phyloP scores from a whole-genome alignment of 2,888 invertebrate genomes.

The Cyrtodaria siliqua region DNA sequence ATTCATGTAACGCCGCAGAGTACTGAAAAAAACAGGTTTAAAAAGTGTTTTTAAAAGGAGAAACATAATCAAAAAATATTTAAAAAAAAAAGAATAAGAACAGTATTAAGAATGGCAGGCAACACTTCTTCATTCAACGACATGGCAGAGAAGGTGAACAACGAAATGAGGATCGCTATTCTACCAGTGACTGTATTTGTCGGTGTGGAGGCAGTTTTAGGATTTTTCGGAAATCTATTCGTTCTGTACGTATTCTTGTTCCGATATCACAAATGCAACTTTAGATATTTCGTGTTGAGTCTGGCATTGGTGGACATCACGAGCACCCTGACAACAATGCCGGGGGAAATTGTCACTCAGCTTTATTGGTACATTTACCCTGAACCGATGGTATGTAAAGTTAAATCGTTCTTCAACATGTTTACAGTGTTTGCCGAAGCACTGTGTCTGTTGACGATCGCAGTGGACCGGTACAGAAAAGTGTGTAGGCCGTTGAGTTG shows the following conservation, averaged over 20 bases:
- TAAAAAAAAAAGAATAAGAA: no score
- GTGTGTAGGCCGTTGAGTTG: conserved; percentile 70
- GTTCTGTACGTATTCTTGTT: conserved; percentile 52
- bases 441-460: conserved; percentile 68
- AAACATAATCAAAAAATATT: no score
- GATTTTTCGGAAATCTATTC: conserved; percentile 52
- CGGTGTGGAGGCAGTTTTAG: conserved; percentile 39
- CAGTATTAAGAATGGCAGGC: no score
- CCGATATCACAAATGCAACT: conserved; percentile 50
- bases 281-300: conserved; percentile 56
- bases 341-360: conserved; percentile 54
- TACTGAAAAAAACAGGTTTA: no score
- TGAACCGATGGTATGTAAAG: conserved; percentile 34
- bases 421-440: conserved; percentile 65
- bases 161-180: conserved; percentile 32
- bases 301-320: conserved; percentile 46
- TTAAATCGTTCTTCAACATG: conserved; percentile 60
- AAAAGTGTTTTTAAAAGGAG: no score
- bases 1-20: no score
- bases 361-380: conserved; percentile 55
- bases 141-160: no score
- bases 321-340: conserved; percentile 50
- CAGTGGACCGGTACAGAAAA: conserved; percentile 73
- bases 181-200: conserved; percentile 47
- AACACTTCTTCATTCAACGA: no score